Percentiles rank a stretch among this genome's conserved stretches.
Evolutionary conservation across 2,113 vertebrate species (phyloP).

Genomic region (Gambusia holbrooki): DNA sequence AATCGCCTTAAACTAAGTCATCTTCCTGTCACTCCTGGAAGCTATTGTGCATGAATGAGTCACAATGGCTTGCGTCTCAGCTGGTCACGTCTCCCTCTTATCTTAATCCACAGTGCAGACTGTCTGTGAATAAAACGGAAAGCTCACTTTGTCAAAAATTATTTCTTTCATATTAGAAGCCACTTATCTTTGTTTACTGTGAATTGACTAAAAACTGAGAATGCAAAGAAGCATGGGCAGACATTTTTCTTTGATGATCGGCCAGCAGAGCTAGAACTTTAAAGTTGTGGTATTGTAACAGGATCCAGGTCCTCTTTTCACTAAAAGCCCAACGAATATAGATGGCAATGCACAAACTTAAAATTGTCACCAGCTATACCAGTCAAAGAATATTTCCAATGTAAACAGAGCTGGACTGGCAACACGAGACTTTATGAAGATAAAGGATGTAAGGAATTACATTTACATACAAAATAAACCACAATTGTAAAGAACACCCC

Average conservation of each 20-base stretch:
- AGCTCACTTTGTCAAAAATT: constrained; percentile 7
- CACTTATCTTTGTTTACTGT: constrained; percentile 5
- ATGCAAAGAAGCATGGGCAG: constrained; percentile 16
- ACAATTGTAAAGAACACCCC: constrained; percentile 34
- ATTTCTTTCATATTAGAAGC: constrained; percentile 15
- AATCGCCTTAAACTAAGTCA: constrained; percentile 14
- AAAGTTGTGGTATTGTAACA: constrained; percentile 7
- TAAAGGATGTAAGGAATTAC: constrained; percentile 5
- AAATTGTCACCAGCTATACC: constrained; percentile 67
- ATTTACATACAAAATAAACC: not conserved
- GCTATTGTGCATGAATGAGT: constrained; percentile 61
- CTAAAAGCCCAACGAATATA: constrained; percentile 11
- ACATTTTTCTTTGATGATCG: constrained; percentile 13
- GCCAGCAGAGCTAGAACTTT: not conserved
- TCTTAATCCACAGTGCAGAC: constrained; percentile 27
- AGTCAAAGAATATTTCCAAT: constrained; percentile 13
- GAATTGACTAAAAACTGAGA: not conserved
- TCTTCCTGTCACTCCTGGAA: constrained; percentile 36
- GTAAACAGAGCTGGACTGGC: constrained; percentile 23
- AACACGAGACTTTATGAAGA: constrained; percentile 19
- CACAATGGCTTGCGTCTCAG: constrained; percentile 27
- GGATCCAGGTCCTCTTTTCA: constrained; percentile 5
- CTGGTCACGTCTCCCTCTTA: constrained; percentile 13
- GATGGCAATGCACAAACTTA: constrained; percentile 28
- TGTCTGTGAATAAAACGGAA: not conserved